Conservation (phyloP, 2,888 invertebrate genomes). For the Epiblema foenella region DNA sequence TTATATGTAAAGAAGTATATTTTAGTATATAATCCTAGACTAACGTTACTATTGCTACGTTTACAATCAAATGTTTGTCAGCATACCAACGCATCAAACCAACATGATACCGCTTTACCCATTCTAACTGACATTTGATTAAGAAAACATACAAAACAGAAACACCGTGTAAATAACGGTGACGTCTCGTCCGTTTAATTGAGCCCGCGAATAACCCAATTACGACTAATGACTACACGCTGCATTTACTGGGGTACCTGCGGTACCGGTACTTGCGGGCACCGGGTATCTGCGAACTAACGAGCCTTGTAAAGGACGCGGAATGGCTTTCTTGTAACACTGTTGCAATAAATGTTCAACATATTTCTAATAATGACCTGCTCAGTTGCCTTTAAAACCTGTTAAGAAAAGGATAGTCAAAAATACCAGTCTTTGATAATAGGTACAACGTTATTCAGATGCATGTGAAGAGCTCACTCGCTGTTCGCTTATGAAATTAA, state of each 20-base stretch:
- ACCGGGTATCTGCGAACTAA: conserved; percentile 16
- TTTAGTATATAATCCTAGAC: too few species aligned
- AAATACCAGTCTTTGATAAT: too few species aligned
- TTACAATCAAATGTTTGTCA: too few species aligned
- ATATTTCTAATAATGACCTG: not conserved
- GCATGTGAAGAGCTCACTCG: too few species aligned
- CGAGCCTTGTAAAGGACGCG: conserved; percentile 27
- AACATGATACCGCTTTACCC: not conserved
- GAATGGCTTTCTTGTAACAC: conserved; percentile 22
- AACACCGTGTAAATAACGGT: conserved; percentile 49
- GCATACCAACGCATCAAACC: not conserved
- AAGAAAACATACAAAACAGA: conserved; percentile 17
- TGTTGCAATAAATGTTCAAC: not conserved
- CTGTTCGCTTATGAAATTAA: too few species aligned
- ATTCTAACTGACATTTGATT: not conserved
- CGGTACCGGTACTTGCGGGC: conserved; percentile 1
- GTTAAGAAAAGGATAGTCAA: not conserved
- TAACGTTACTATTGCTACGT: too few species aligned
- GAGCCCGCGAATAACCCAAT: conserved; percentile 81
- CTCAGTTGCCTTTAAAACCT: not conserved
- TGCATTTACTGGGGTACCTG: conserved; percentile 34
- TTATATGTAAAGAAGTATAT: too few species aligned
- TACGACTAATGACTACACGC: conserved; percentile 81
- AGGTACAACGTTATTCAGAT: too few species aligned
- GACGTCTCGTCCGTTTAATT: conserved; percentile 71